Conservation (phyloP, 2,888 invertebrate species). For the Limnephilus auricula region DNA sequence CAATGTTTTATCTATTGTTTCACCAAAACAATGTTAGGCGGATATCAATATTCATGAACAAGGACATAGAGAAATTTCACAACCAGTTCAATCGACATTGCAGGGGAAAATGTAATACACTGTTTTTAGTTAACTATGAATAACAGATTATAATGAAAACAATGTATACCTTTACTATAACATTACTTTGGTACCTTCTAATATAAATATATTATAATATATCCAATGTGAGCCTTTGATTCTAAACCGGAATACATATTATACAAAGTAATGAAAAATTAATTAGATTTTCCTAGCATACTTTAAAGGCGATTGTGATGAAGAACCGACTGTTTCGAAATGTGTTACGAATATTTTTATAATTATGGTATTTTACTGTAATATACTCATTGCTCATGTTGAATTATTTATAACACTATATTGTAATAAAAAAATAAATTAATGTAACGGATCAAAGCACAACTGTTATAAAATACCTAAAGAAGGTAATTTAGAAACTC, state of each 20-base stretch:
- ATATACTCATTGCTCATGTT: not conserved
- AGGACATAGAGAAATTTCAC: not conserved
- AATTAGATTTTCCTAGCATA: not conserved
- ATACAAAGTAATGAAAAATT: not conserved
- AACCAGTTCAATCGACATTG: not conserved
- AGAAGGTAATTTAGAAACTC: not conserved
- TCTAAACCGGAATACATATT: not conserved
- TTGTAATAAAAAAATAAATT: not conserved
- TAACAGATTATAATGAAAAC: not conserved
- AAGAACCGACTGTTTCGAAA: not conserved
- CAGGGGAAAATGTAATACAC: not conserved
- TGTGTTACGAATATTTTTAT: not conserved
- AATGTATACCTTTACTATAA: not conserved
- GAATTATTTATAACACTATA: not conserved
- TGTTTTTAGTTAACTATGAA: not conserved
- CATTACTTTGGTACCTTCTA: not conserved
- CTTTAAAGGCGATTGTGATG: not conserved
- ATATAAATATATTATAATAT: not conserved
- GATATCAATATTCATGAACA: not conserved
- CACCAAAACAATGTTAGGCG: not conserved
- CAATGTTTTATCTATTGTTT: constrained; percentile 23
- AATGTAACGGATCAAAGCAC: not conserved
- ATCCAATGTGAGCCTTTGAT: not conserved
- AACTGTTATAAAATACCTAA: not conserved
- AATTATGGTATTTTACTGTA: not conserved